phyloP scores from a whole-genome alignment of 2,797 vertebrate genomes.

The Nothura maculosa region DNA sequence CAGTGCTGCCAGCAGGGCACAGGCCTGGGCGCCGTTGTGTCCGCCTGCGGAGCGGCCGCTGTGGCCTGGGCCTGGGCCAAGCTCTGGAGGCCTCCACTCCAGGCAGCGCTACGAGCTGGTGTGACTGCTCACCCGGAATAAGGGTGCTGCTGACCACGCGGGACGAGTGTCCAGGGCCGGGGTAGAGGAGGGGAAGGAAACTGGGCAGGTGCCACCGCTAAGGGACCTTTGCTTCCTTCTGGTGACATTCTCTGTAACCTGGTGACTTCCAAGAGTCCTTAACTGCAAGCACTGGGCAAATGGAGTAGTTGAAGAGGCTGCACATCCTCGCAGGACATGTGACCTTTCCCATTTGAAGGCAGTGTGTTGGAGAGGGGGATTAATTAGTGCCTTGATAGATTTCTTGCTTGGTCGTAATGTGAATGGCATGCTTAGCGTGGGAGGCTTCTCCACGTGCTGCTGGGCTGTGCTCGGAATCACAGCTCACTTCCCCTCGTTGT shows the following conservation, averaged over 20 bases:
- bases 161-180: background rate
- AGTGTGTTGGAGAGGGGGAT: background rate
- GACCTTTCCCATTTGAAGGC: background rate
- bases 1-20: too few species aligned
- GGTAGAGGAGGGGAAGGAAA: background rate
- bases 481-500: background rate
- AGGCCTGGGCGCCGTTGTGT: too few species aligned
- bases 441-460: constrained; percentile 18
- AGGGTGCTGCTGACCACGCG: background rate
- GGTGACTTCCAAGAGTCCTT: background rate
- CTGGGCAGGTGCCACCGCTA: rapidly evolving
- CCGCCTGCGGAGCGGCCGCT: too few species aligned
- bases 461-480: background rate
- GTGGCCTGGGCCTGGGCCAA: too few species aligned
- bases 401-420: constrained; percentile 14
- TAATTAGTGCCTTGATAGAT: constrained; percentile 23
- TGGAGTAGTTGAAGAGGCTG: background rate
- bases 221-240: rapidly evolving
- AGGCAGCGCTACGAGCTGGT: too few species aligned
- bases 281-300: background rate
- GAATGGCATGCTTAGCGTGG: background rate
- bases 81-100: too few species aligned
- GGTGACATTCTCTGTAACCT: rapidly evolving
- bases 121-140: background rate
- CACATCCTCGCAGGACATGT: rapidly evolving